Base-by-base conservation (phyloP, 2,797 vertebrate genomes). In the Adrianichthys oophorus region DNA sequence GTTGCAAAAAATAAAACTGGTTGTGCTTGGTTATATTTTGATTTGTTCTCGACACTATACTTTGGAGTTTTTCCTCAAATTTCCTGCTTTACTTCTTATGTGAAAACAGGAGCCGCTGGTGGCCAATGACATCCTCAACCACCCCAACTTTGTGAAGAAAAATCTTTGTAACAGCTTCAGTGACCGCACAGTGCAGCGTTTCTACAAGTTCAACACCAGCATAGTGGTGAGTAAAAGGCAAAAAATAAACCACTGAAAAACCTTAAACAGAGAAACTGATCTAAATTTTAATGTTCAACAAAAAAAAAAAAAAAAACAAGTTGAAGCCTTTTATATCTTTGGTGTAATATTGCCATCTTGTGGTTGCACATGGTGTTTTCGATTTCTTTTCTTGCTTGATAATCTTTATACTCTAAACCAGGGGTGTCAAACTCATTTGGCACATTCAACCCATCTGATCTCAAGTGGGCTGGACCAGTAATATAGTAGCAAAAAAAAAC, bases 201-300 rank as follows among this genome's bases (percentile, higher is more conserved):
- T 98, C 89, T 99, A 99, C 60, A 98, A 98, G 78, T 99, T 99
- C 79, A 98, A 99, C 79, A 98, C 96, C 29, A 98, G 95, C 87
- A 92, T 99, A 0, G 86, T 92, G 93, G 88, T 87, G 21, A 62
- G 82, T 29, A 37, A 37, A 2, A 37, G 32, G 32, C 32, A 12
- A 37, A 12, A 37, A 1, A 8, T 23, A 16, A 41, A 24, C 7
- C 29, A 32, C 8, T 32, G 8, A 32, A 32, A 7, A 32, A 19
- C 19, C 32, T 49, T 29, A 48, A 1, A 48, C 8, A 32, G 29
- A 8, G 21, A 29, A 37, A 14, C 17, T 5, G 4, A 29, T 18
- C 17, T 18, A 53, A 4, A 46, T 29, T 1, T 41, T 19, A 4
- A 1, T 2, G 7, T 17, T 49, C 5, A 15, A 26, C 0, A n/a